Percentiles rank a stretch among this genome's conserved stretches.
Evolutionary conservation across 2,113 vertebrate genomes (phyloP).

Genomic region (Phylloscopus trochilus): DNA sequence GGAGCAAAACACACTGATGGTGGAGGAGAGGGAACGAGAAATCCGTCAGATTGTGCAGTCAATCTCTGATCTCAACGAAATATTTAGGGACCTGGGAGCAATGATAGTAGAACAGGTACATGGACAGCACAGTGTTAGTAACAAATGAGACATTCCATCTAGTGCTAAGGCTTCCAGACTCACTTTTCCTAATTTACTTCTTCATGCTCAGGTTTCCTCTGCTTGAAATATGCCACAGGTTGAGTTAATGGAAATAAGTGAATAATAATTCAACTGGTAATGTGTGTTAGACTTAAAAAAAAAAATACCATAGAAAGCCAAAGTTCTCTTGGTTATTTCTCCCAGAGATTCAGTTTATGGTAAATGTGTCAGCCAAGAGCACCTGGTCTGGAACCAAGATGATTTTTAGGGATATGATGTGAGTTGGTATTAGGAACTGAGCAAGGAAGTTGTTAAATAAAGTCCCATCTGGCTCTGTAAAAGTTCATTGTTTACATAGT

Average conservation of each 20-base stretch:
- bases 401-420: not conserved
- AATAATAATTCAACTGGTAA: not conserved
- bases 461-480: not conserved
- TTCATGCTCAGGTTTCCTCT: not conserved
- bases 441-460: not conserved
- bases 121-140: not conserved
- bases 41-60: slow-evolving; percentile 97
- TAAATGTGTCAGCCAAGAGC: not conserved
- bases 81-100: slow-evolving; percentile 91
- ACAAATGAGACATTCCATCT: not conserved
- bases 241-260: not conserved
- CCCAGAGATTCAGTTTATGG: not conserved
- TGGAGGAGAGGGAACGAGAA: slow-evolving; percentile 91
- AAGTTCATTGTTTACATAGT: not conserved
- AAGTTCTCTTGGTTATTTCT: not conserved
- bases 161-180: not conserved
- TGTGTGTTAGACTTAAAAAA: not conserved
- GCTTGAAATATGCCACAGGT: not conserved
- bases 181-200: not conserved
- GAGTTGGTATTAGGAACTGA: not conserved
- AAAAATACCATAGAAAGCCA: not conserved
- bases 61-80: slow-evolving; percentile 94
- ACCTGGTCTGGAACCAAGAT: not conserved
- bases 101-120: slow-evolving; percentile 98
- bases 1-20: slow-evolving; percentile 88